Percentiles rank a stretch among this genome's conserved stretches.
Conservation (phyloP, 1,140 invertebrate genomes). For the Pseudomyrmex sp. region DNA sequence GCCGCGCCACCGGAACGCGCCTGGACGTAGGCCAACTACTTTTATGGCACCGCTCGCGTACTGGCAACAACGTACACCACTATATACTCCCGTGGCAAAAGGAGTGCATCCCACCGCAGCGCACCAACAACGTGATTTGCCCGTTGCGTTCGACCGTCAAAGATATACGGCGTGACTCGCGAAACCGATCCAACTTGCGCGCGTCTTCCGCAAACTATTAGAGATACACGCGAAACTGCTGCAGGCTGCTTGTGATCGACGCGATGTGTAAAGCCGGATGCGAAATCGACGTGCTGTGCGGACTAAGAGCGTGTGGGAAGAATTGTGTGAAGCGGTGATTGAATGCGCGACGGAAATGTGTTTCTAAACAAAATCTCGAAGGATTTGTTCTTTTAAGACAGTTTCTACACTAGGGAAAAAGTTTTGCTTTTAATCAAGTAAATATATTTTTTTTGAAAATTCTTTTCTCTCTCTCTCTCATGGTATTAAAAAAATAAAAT, state of each 20-base stretch:
- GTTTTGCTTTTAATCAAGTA: too few relatives aligned
- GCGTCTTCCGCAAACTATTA: constrained; percentile 39
- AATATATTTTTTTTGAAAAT: too few relatives aligned
- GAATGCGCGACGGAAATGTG: neutral
- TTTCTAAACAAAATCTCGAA: too few relatives aligned
- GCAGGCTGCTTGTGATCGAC: constrained; percentile 33
- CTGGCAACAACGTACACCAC: constrained; percentile 37
- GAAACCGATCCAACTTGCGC: constrained; percentile 43
- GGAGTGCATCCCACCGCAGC: constrained; percentile 17
- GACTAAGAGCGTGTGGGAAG: neutral
- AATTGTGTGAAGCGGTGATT: too few relatives aligned
- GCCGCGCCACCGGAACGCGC: constrained; percentile 30
- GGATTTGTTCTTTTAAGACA: too few relatives aligned
- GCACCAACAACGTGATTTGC: constrained; percentile 71
- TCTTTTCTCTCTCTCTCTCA: too few relatives aligned
- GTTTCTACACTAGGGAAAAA: too few relatives aligned
- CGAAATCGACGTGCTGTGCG: neutral
- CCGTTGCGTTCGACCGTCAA: constrained; percentile 54
- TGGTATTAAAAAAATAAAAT: too few relatives aligned
- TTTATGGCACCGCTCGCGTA: constrained; percentile 62
- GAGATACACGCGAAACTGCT: constrained; percentile 26
- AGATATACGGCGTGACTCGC: constrained; percentile 52
- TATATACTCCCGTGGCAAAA: constrained; percentile 12
- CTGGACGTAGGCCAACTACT: constrained; percentile 74
- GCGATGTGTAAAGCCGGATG: neutral